Percentiles rank a stretch among this genome's conserved stretches.
Conservation (phyloP, 2,888 invertebrate genomes). For the Catonia carolina region DNA sequence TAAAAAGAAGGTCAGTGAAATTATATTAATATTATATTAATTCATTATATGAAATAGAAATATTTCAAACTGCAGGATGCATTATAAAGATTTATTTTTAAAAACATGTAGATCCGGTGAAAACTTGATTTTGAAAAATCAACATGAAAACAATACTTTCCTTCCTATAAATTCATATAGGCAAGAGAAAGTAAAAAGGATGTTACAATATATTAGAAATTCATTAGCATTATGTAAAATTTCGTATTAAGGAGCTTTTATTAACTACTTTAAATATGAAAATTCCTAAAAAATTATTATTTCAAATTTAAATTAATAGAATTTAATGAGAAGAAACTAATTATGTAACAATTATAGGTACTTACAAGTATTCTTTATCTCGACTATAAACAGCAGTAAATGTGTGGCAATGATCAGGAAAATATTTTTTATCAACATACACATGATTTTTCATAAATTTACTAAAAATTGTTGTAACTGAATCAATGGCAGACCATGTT, state of each 20-base stretch:
- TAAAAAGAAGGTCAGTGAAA: too few species aligned
- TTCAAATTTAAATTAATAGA: constrained; percentile 5
- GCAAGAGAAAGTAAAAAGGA: too few species aligned
- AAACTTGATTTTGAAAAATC: too few species aligned
- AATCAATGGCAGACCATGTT: constrained; percentile 6
- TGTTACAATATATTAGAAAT: too few species aligned
- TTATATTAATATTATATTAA: too few species aligned
- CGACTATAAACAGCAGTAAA: constrained; percentile 85
- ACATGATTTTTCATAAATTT: constrained; percentile 36
- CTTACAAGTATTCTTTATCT: constrained; percentile 88
- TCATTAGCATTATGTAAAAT: background rate
- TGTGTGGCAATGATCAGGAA: constrained; percentile 69
- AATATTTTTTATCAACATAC: constrained; percentile 60
- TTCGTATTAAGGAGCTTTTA: background rate
- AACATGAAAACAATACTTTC: too few species aligned
- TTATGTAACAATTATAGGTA: constrained; percentile 37
- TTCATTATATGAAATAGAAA: too few species aligned
- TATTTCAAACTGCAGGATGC: too few species aligned
- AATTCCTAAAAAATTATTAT: constrained; percentile 19
- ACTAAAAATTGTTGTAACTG: constrained; percentile 4
- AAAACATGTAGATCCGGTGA: too few species aligned
- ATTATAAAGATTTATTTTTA: too few species aligned
- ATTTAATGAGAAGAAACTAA: constrained; percentile 11
- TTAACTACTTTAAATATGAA: constrained; percentile 6
- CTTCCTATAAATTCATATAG: too few species aligned